phyloP scores from a whole-genome alignment of 1,140 invertebrate genomes.

The Cydia splendana region DNA sequence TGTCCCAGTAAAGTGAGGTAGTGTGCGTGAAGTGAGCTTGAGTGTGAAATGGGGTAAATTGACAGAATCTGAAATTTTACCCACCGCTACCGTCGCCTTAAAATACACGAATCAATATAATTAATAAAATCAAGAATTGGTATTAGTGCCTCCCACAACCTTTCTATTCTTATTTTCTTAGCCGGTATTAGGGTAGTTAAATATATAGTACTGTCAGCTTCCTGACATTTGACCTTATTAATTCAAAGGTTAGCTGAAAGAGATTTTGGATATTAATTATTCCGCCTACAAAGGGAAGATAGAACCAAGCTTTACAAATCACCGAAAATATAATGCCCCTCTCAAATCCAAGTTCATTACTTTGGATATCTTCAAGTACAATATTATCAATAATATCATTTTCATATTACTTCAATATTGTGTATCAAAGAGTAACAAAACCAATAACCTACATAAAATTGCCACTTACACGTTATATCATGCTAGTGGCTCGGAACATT shows the following conservation, averaged over 20 bases:
- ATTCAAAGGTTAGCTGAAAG: neutral
- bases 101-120: too few relatives aligned
- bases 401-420: constrained; percentile 3
- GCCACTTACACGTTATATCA: constrained; percentile 15
- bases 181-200: neutral
- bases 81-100: too few relatives aligned
- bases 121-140: too few relatives aligned
- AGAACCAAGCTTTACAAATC: neutral
- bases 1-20: too few relatives aligned
- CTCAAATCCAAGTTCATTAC: neutral
- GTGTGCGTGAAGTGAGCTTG: too few relatives aligned
- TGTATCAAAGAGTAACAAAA: constrained; percentile 25
- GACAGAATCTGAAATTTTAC: too few relatives aligned
- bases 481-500: constrained; percentile 4
- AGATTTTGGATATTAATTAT: neutral
- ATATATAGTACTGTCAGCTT: too few relatives aligned
- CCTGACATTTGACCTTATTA: neutral
- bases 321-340: neutral
- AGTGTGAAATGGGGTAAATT: too few relatives aligned
- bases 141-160: neutral
- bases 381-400: constrained; percentile 11
- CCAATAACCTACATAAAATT: constrained; percentile 29
- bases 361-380: neutral
- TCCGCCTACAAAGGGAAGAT: neutral
- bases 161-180: neutral